Evolutionary conservation across 2,888 invertebrate species (phyloP), one percentile per base, ranked within the genome.

Genomic region (Callyntrura sp.): DNA sequence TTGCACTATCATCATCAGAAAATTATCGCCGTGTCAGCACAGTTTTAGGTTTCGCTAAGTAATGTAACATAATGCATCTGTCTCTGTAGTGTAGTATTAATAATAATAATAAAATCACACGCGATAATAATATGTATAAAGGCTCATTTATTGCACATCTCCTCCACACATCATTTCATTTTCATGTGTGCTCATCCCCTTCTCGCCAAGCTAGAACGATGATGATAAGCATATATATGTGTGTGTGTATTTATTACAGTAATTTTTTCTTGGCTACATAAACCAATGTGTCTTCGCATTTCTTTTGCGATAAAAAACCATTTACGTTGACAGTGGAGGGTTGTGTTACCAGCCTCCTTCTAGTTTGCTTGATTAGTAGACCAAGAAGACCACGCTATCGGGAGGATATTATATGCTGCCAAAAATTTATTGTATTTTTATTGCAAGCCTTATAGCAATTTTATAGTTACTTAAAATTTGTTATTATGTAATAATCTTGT

Each of bases 1-100:
- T 68, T 68, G 45, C 76, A 45, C 23, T 76, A 48, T 51, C 76
- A 76, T 76, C 76, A 48, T 76, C 48, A 76, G n/a, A 70, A 45
- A 70, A 70, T 70, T 70, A 70, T 70, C 70, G 70, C 70, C 45
- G 12, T 70, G 70, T 70, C 70, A 70, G 43, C 35, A 28, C 28
- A 70, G 43, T n/a, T n/a, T n/a, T n/a, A n/a, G n/a, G n/a, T n/a
- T n/a, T n/a, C n/a, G n/a, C n/a, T n/a, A n/a, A n/a, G n/a, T n/a
- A n/a, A n/a, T n/a, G 14, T 17, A 45, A 45, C n/a, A 48, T 48
- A 48, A 5, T 14, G 35, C 6, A n/a, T n/a, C n/a, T n/a, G n/a
- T n/a, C n/a, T n/a, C n/a, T n/a, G n/a, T n/a, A n/a, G n/a, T n/a
- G n/a, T n/a, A n/a, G n/a, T n/a, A n/a, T n/a, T n/a, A 68, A 68